Percentiles rank a stretch among this genome's conserved stretches.
Conservation (phyloP, 1,140 invertebrate species). For the Periplaneta americana region DNA sequence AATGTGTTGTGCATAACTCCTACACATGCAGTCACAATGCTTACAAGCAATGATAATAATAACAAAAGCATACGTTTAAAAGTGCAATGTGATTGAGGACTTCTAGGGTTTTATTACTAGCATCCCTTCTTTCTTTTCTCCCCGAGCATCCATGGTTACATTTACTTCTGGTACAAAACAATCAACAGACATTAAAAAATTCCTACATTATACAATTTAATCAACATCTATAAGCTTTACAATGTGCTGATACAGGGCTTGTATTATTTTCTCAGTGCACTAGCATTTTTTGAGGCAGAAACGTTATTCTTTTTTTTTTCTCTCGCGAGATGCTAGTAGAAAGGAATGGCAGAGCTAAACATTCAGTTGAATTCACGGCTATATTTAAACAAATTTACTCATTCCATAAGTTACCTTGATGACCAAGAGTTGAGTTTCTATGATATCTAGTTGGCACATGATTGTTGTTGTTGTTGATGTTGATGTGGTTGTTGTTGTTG, state of each 20-base stretch:
- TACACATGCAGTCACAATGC: not conserved
- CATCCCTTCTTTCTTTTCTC: not conserved
- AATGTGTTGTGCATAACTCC: not conserved
- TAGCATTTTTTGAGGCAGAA: not conserved
- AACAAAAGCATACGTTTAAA: not conserved
- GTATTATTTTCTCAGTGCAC: not conserved
- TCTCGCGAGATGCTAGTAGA: not conserved
- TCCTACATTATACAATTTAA: not conserved
- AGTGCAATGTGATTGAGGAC: not conserved
- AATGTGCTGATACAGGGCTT: no score
- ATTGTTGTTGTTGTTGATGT: conserved; percentile 47
- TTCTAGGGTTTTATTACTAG: not conserved
- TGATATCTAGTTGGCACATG: conserved; percentile 37
- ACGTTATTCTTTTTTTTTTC: no score
- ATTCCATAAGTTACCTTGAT: conserved; percentile 48
- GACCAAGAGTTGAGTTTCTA: conserved; percentile 55
- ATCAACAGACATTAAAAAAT: not conserved
- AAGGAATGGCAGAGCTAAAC: not conserved
- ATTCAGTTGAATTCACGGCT: not conserved
- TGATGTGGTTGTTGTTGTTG: conserved; percentile 40
- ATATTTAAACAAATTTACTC: conserved; percentile 13
- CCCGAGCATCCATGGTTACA: no score
- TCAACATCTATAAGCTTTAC: not conserved
- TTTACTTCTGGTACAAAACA: not conserved
- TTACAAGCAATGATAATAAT: not conserved